phyloP scores from a whole-genome alignment of 2,888 invertebrate genomes.

The Microplitis manilae region DNA sequence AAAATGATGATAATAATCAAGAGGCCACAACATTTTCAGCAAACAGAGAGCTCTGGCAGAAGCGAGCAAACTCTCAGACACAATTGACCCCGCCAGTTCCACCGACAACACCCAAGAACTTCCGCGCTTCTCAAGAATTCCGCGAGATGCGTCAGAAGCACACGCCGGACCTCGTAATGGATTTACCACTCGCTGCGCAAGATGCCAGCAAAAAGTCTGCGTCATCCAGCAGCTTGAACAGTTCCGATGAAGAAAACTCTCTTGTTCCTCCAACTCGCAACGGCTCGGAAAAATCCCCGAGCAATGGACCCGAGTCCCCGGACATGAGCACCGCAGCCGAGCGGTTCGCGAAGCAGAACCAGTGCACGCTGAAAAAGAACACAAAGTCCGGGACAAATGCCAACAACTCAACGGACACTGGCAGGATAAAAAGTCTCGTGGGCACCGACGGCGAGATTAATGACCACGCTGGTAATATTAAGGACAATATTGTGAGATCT shows the following conservation, averaged over 20 bases:
- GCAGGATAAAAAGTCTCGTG: conserved; percentile 56
- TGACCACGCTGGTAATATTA: conserved; percentile 52
- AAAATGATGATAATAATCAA: conserved; percentile 46
- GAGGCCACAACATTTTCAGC: conserved; percentile 70
- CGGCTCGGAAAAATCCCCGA: conserved; percentile 67
- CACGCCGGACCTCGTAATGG: conserved; percentile 88
- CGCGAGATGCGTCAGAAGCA: conserved; percentile 74
- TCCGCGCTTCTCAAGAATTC: conserved; percentile 70
- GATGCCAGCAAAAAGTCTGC: conserved; percentile 65
- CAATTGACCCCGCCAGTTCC: conserved; percentile 62
- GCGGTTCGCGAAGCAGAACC: conserved; percentile 84
- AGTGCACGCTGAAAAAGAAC: conserved; percentile 84
- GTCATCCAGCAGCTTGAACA: conserved; percentile 68
- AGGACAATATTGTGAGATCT: conserved; percentile 61
- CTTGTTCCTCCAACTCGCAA: conserved; percentile 56
- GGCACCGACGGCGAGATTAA: conserved; percentile 42
- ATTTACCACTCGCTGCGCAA: conserved; percentile 77
- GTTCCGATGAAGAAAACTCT: conserved; percentile 65
- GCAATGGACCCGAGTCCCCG: conserved; percentile 74
- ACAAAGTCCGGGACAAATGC: conserved; percentile 67
- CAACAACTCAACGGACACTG: conserved; percentile 53
- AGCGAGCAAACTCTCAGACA: conserved; percentile 75
- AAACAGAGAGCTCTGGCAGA: conserved; percentile 78
- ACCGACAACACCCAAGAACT: conserved; percentile 66
- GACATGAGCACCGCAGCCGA: conserved; percentile 84